Percentiles rank a stretch among this genome's conserved stretches.
Evolutionary conservation across 1,140 invertebrate genomes (phyloP).

Genomic region (Sipha flava): DNA sequence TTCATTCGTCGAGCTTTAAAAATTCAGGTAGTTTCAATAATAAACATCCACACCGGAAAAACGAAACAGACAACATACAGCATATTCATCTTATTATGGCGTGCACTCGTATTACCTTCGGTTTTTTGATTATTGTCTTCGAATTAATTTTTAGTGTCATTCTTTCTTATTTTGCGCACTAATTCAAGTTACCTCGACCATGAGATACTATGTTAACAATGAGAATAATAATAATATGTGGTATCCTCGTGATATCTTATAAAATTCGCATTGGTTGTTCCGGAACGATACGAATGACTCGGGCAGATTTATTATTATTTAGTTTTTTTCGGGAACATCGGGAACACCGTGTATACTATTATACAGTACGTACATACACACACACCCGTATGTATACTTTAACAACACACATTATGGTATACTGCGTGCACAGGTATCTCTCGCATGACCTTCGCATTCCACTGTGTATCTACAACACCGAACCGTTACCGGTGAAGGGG

Average conservation of each 20-base stretch:
- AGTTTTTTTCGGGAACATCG: not conserved
- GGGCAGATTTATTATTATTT: not conserved
- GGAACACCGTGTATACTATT: not conserved
- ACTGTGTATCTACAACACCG: conserved; percentile 6
- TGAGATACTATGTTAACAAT: too few species aligned
- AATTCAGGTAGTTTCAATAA: too few species aligned
- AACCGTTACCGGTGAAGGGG: conserved; percentile 6
- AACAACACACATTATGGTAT: not conserved
- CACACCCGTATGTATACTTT: not conserved
- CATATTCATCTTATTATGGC: too few species aligned
- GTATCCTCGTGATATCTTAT: not conserved
- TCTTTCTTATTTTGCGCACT: too few species aligned
- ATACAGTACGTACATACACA: not conserved
- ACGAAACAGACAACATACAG: too few species aligned
- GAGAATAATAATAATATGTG: too few species aligned
- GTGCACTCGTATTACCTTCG: too few species aligned
- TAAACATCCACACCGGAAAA: too few species aligned
- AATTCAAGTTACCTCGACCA: too few species aligned
- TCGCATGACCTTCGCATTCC: conserved; percentile 4
- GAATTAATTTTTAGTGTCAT: too few species aligned
- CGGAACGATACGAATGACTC: not conserved
- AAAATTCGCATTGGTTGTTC: not conserved
- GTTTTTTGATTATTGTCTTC: too few species aligned
- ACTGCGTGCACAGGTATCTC: not conserved
- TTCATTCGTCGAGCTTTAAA: too few species aligned